Evolutionary conservation across 2,797 vertebrate genomes (phyloP).

Genomic region (Chaenodraco wilsoni): DNA sequence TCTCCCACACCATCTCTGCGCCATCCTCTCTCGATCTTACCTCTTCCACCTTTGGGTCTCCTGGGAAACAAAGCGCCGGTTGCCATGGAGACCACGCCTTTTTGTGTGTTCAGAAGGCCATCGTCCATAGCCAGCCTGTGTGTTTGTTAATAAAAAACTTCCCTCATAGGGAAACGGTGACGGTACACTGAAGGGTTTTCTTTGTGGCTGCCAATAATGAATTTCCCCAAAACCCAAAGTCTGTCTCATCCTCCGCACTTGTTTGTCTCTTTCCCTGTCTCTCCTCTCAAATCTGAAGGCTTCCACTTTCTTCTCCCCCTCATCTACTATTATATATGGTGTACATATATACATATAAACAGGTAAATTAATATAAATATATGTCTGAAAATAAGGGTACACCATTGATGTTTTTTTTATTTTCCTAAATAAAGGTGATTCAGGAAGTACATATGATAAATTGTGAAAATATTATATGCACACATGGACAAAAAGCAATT

Average conservation of each 20-base stretch:
- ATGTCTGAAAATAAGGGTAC: slow-evolving; percentile 69
- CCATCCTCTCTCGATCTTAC: slow-evolving; percentile 47
- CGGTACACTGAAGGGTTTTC: slow-evolving; percentile 60
- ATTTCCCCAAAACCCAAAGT: slow-evolving; percentile 35
- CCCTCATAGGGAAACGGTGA: slow-evolving; percentile 80
- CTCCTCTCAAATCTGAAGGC: slow-evolving; percentile 28
- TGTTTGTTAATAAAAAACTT: slow-evolving; percentile 81
- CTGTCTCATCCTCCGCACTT: slow-evolving; percentile 41
- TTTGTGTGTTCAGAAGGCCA: slow-evolving; percentile 58
- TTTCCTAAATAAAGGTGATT: slow-evolving; percentile 70
- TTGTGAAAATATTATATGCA: slow-evolving; percentile 54
- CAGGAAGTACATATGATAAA: slow-evolving; percentile 62
- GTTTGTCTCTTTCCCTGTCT: slow-evolving; percentile 44
- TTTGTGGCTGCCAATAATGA: slow-evolving; percentile 56
- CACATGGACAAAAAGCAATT: background rate
- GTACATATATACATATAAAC: slow-evolving; percentile 58
- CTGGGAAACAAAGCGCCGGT: slow-evolving; percentile 71
- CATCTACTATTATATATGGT: slow-evolving; percentile 67
- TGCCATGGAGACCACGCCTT: slow-evolving; percentile 66
- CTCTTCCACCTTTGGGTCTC: slow-evolving; percentile 62
- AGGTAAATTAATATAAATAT: slow-evolving; percentile 82
- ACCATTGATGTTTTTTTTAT: slow-evolving; percentile 72
- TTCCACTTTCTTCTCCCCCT: slow-evolving; percentile 36
- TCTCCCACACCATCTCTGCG: slow-evolving; percentile 49
- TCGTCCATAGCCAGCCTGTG: slow-evolving; percentile 72